Percentiles rank a stretch among this genome's conserved stretches.
phyloP scores from a whole-genome alignment of 2,113 vertebrate species.

The Trematocara nigrifrons region DNA sequence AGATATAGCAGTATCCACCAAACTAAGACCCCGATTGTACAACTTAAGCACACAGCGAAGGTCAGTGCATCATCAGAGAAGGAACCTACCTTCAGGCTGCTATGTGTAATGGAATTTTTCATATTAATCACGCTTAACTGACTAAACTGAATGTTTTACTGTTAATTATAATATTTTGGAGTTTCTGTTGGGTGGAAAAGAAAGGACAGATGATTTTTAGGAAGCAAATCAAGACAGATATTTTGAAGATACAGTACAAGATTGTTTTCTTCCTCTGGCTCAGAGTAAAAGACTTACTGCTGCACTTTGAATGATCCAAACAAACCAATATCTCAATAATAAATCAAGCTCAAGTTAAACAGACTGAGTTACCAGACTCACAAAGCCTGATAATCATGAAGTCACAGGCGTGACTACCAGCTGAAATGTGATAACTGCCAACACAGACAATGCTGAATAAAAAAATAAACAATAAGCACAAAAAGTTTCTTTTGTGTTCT shows the following conservation, averaged over 20 bases:
- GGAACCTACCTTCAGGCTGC: not conserved
- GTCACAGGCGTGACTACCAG: not conserved
- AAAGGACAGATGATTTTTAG: not conserved
- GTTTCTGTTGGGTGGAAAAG: not conserved
- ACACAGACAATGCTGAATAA: not conserved
- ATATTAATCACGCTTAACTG: not conserved
- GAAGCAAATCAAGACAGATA: not conserved
- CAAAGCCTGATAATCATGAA: not conserved
- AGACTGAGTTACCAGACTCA: not conserved
- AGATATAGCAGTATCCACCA: not conserved
- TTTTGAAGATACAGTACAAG: not conserved
- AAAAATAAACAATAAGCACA: not conserved
- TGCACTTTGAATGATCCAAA: not conserved
- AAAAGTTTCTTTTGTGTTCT: not conserved
- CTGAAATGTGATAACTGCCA: not conserved
- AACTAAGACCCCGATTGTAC: slow-evolving; percentile 14
- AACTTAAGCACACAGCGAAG: slow-evolving; percentile 9
- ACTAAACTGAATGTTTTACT: not conserved
- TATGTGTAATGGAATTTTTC: not conserved
- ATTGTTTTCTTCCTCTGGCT: not conserved
- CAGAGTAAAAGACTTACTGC: not conserved
- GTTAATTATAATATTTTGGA: not conserved
- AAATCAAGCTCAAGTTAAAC: not conserved
- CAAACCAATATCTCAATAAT: not conserved
- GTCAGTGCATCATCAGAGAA: slow-evolving; percentile 21